These are phyloP conservation scores for Capitulum mitella DNA, from an alignment of 2,888 invertebrate genomes.

Conservation along the genomic window DNA sequence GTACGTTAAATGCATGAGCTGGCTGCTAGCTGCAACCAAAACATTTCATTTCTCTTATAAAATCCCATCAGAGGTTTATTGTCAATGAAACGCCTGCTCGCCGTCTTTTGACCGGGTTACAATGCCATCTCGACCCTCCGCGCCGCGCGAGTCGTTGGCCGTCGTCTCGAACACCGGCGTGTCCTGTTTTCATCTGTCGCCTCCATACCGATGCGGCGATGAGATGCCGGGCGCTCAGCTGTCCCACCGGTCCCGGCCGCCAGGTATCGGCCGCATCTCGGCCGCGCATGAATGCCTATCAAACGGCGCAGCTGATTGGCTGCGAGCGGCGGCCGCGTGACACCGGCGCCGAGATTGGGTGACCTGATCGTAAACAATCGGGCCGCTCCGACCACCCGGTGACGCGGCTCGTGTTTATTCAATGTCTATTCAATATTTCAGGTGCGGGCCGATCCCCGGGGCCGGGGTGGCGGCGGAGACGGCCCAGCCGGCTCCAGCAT, in stretches of 20 bases:
- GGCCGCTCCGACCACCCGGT: background rate
- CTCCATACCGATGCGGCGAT: background rate
- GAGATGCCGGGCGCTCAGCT: background rate
- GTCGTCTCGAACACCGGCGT: background rate
- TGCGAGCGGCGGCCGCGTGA: background rate
- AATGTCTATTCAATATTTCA: slow-evolving; percentile 23
- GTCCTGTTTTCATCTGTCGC: background rate
- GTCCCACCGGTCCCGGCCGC: background rate
- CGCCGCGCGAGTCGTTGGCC: background rate
- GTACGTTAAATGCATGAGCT: too few species aligned
- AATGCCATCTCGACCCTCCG: background rate
- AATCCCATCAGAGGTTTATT: too few species aligned
- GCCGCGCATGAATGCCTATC: background rate
- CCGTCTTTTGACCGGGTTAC: too few species aligned
- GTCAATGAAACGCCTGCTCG: too few species aligned
- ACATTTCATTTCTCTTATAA: too few species aligned
- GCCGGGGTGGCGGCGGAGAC: background rate
- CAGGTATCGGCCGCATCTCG: background rate
- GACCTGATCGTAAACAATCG: slow-evolving; percentile 12
- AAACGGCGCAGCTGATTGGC: background rate
- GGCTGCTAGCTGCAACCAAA: too few species aligned
- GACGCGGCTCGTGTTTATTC: slow-evolving; percentile 16
- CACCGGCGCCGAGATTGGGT: background rate
- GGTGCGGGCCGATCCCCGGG: background rate
- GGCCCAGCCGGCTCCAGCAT: background rate